Evolutionary conservation across 1,140 invertebrate genomes (phyloP).

Genomic region (Megalopta genalis): DNA sequence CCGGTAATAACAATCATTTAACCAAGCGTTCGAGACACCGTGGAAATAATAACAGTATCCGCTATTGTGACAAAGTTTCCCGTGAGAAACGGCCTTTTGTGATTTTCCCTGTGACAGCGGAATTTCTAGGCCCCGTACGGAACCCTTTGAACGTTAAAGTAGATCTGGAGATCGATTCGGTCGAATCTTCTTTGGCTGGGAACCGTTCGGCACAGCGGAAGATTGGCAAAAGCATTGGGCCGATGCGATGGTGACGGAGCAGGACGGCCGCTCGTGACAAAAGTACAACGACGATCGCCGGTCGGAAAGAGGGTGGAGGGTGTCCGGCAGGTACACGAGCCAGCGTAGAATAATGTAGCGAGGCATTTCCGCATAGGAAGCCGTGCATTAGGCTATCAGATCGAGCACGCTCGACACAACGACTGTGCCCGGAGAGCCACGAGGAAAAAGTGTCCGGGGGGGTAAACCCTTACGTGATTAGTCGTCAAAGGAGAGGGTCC

Average conservation of each 20-base stretch:
- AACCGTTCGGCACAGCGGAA: neutral
- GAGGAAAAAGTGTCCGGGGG: conserved; percentile 63
- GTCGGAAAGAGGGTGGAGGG: conserved; percentile 33
- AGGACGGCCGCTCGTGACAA: conserved; percentile 70
- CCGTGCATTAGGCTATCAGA: conserved; percentile 81
- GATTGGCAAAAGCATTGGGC: conserved; percentile 18
- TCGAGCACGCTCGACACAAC: conserved; percentile 76
- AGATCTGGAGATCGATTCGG: neutral
- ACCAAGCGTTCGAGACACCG: conserved; percentile 11
- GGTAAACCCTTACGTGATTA: conserved; percentile 77
- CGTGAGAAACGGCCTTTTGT: neutral
- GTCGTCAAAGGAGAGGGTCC: conserved; percentile 63
- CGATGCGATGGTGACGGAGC: conserved; percentile 40
- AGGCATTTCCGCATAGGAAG: conserved; percentile 80
- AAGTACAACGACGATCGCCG: conserved; percentile 68
- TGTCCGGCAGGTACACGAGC: conserved; percentile 55
- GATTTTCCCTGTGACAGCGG: neutral
- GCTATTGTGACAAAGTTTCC: neutral
- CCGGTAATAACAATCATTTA: conserved; percentile 40
- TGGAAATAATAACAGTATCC: neutral
- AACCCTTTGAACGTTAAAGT: conserved; percentile 3
- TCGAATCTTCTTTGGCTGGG: neutral
- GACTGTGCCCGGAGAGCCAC: conserved; percentile 63
- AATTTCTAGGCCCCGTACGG: neutral
- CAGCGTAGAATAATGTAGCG: conserved; percentile 77